A percentile compares a stretch with the other conserved stretches of the same genome.
These are phyloP conservation scores for Melolontha melolontha DNA, from an alignment of 2,888 invertebrate genomes.

Conservation along the genomic window DNA sequence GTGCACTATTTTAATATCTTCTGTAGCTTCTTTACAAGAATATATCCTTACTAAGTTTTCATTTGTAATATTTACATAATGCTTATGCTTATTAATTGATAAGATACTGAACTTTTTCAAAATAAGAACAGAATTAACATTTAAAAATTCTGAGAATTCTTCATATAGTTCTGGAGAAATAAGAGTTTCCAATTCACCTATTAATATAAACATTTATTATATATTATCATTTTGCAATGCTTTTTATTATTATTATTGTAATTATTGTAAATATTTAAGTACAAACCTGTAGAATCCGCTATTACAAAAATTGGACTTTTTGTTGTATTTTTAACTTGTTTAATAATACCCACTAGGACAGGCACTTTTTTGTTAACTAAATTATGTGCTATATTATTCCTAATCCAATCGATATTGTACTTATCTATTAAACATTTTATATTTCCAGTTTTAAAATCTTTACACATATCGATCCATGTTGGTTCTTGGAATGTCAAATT, in stretches of 20 bases:
- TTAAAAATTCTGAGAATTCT: constrained; percentile 20
- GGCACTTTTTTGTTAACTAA: constrained; percentile 27
- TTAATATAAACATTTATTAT: constrained; percentile 4
- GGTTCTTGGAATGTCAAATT: constrained; percentile 19
- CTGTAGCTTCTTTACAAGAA: constrained; percentile 6
- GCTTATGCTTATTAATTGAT: constrained; percentile 19
- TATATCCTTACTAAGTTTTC: constrained; percentile 36
- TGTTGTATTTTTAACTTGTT: constrained; percentile 20
- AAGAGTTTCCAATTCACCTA: constrained; percentile 34
- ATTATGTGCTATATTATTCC: constrained; percentile 1
- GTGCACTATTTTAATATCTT: constrained; percentile 24
- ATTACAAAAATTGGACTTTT: constrained; percentile 37
- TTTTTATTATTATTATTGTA: too few species aligned
- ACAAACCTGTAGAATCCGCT: constrained; percentile 27
- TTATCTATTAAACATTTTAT: constrained; percentile 9
- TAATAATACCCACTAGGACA: constrained; percentile 22
- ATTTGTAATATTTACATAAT: constrained; percentile 27
- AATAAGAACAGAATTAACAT: constrained; percentile 27
- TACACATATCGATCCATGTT: constrained; percentile 30
- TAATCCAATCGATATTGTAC: constrained; percentile 34
- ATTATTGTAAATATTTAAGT: too few species aligned
- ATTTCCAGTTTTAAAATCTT: constrained; percentile 11
- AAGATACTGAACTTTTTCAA: constrained; percentile 33
- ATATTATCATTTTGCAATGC: too few species aligned
- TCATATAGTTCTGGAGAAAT: constrained; percentile 38